A percentile compares a stretch with the other conserved stretches of the same genome.
Conservation (phyloP, 2,888 invertebrate genomes). For the Drosophila nr. fundita region DNA sequence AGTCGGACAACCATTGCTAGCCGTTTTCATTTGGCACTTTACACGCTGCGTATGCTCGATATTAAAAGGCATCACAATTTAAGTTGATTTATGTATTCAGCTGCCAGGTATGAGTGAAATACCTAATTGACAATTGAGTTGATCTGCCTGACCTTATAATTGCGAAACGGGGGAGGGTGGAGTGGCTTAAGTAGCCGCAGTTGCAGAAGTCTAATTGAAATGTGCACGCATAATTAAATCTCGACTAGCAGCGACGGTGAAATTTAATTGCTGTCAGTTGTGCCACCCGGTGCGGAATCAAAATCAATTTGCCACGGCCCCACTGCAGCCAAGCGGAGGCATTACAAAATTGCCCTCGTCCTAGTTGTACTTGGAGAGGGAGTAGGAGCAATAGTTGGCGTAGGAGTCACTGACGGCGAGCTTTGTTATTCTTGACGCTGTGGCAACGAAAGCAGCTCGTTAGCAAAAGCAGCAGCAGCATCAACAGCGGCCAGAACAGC, state of each 20-base stretch:
- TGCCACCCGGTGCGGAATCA: conserved; percentile 33
- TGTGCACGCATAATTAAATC: conserved; percentile 74
- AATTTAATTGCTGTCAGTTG: conserved; percentile 60
- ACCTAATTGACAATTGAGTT: conserved; percentile 48
- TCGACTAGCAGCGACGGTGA: conserved; percentile 35
- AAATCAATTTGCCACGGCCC: conserved; percentile 55
- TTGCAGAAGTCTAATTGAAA: conserved; percentile 57
- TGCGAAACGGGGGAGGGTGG: conserved; percentile 2
- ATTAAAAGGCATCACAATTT: conserved; percentile 60
- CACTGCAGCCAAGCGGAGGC: conserved; percentile 20
- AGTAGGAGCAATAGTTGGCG: not conserved
- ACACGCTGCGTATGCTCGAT: conserved; percentile 50
- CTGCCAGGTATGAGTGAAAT: conserved; percentile 22
- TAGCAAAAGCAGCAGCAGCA: conserved; percentile 34
- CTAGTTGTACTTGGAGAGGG: not conserved
- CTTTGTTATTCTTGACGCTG: conserved; percentile 73
- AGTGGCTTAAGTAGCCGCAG: conserved; percentile 19
- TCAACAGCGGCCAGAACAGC: conserved; percentile 46
- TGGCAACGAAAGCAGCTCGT: conserved; percentile 67
- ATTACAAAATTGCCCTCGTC: conserved; percentile 57
- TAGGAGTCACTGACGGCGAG: conserved; percentile 13
- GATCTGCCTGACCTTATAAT: conserved; percentile 43
- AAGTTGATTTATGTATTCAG: conserved; percentile 65
- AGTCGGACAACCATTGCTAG: conserved; percentile 2
- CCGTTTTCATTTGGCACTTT: conserved; percentile 26